Base-by-base conservation (phyloP, 2,888 invertebrate species). In the Cryptophagus acutangulus region DNA sequence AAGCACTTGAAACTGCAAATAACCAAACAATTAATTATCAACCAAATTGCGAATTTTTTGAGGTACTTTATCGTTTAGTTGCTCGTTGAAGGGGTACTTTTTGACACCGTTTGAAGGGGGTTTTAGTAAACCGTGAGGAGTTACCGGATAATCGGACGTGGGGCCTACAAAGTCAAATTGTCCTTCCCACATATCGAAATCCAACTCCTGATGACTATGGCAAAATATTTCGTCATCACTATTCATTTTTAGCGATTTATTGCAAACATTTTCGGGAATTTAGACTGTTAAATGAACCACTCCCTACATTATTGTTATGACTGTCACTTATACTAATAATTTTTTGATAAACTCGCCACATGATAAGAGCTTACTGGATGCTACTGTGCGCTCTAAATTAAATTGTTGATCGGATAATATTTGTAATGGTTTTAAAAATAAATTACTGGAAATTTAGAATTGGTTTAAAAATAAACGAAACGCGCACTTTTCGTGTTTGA, bases 141-240 rank as follows among this genome's bases (percentile, higher is more conserved):
- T 46, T 13, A 43, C 39, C 8, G 39, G 35, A 13, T 43, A 28
- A 29, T 36, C 43, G 14, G 43, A 38, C 16, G 31, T 15, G 15
- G 77, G 75, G 29, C 87, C 87, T 55, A 87, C 78, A 69, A 87
- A 87, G 71, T 87, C 85, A 61, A 89, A 89, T 71, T 88, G 88
- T 43, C 88, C 88, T 66, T 87, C 86, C 88, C 88, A 89, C 80
- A 87, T 82, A 64, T 89, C 88, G 68, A 84, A 87, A 68, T 85
- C 87, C 69, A 87, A 74, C 62, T 85, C 87, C 58, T 82, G 55
- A n/a, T n/a, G n/a, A n/a, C 52, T 51, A 30, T 44, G 37, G 33
- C 46, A 73, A 20, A 49, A 72, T 69, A 52, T 50, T 46, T 59
- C 58, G 39, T 61, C 63, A 61, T 43, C 47, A 28, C 16, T 5